Evolutionary conservation across 2,888 invertebrate species (phyloP), one percentile per base, ranked within the genome.

Genomic region (Morpho achilles): DNA sequence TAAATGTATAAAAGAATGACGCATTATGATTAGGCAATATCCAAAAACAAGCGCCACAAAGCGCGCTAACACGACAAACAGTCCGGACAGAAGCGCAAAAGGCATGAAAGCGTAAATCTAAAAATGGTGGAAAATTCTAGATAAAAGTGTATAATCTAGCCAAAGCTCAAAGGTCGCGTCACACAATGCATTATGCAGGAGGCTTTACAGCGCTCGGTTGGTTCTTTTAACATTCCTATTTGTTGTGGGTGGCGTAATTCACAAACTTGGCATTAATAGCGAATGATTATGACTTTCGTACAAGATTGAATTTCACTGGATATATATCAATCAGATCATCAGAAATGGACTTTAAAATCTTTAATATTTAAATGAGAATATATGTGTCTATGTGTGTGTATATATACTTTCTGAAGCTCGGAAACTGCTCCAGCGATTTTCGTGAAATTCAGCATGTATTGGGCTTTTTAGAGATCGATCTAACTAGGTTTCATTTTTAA

Each of bases 131-230:
- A 71, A 74, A 75, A 75, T 72, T 70, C 69, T 67, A 70, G 78
- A 77, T 76, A 80, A 75, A 70, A 60, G 61, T 74, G 74, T 77
- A 78, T 79, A 80, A 80, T 79, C 79, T 70, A 58, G 55, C 50
- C 56, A 60, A 59, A 61, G 73, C 73, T 76, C 79, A 77, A 77
- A 79, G 80, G 78, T 77, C 71, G 74, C 69, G 75, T 45, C 79
- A 61, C 75, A 72, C 79, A 71, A 81, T 84, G 83, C 82, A 83
- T 83, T 75, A 83, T 83, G 83, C 77, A 84, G 71, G 67, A 82
- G 80, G 77, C 77, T 80, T 80, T 80, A 79, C 77, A 73, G 75
- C 79, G 73, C 75, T 70, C 72, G 75, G 73, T 75, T 74, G 71
- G 72, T 70, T 69, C 61, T 55, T 32, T 32, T 3, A 5, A 46